Conservation (phyloP, 2,888 invertebrate species). For the Argyresthia albistria region DNA sequence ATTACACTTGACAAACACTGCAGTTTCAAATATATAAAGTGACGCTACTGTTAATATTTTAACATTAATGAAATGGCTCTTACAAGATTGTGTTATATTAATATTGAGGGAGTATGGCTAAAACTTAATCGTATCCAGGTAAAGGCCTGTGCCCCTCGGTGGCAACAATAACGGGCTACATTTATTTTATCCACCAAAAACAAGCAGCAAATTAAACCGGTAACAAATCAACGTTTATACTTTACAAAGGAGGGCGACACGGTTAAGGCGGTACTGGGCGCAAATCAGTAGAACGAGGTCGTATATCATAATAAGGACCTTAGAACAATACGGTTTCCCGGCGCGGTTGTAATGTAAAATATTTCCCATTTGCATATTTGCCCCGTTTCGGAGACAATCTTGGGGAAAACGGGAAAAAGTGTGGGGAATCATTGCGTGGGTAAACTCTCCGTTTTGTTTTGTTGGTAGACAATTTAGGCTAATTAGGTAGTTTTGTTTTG, state of each 20-base stretch:
- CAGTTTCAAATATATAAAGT: too few relatives aligned
- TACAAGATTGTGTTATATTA: too few relatives aligned
- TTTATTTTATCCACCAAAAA: neutral
- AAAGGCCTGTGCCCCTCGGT: too few relatives aligned
- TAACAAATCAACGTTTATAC: neutral
- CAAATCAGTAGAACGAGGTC: slow-evolving; percentile 1
- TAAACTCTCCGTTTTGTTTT: neutral
- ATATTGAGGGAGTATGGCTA: too few relatives aligned
- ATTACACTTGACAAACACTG: too few relatives aligned
- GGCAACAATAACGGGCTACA: too few relatives aligned
- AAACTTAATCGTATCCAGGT: too few relatives aligned
- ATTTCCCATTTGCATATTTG: neutral
- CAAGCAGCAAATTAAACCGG: neutral
- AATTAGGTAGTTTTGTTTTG: too few relatives aligned
- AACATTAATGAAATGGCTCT: too few relatives aligned
- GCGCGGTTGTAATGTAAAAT: neutral
- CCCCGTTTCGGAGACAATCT: neutral
- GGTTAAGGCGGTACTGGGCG: neutral
- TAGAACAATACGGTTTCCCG: neutral
- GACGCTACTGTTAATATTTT: too few relatives aligned
- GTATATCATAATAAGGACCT: slow-evolving; percentile 1
- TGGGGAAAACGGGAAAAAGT: neutral
- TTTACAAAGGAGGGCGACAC: neutral
- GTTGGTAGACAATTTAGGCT: too few relatives aligned
- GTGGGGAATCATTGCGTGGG: neutral